Evolutionary conservation across 2,888 invertebrate genomes (phyloP).

Genomic region (Drosophila nr. perissopoda): DNA sequence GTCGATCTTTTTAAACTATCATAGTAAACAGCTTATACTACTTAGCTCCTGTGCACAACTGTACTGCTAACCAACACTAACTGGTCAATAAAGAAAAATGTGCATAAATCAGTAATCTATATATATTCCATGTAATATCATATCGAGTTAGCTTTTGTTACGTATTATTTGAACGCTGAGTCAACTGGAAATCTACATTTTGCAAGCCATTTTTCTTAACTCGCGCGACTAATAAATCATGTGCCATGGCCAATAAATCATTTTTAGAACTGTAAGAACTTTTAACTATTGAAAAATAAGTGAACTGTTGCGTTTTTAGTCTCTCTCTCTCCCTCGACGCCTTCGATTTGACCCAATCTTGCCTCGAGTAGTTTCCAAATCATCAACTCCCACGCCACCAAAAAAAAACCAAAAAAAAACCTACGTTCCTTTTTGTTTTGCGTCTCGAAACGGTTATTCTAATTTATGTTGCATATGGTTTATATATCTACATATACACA

Average conservation of each 20-base stretch:
- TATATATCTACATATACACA: constrained; percentile 20
- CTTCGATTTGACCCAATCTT: constrained; percentile 50
- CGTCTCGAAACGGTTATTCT: constrained; percentile 62
- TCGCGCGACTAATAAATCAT: constrained; percentile 42
- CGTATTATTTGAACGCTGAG: background rate
- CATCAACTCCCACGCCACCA: constrained; percentile 58
- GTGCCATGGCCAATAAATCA: constrained; percentile 57
- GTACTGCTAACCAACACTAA: background rate
- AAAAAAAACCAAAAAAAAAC: constrained; percentile 21
- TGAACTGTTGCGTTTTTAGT: constrained; percentile 44
- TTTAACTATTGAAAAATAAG: constrained; percentile 30
- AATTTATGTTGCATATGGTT: constrained; percentile 74
- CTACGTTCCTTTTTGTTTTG: constrained; percentile 39
- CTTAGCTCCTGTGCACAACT: background rate
- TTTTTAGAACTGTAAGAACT: constrained; percentile 50
- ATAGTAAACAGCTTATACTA: background rate
- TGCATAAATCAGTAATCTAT: background rate
- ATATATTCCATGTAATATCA: background rate
- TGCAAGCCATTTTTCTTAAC: background rate
- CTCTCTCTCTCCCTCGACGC: constrained; percentile 30
- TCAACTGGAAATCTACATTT: constrained; percentile 20
- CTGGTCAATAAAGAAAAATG: background rate
- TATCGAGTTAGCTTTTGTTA: background rate
- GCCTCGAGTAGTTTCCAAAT: constrained; percentile 49
- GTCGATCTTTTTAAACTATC: background rate